Percentiles rank a stretch among this genome's conserved stretches.
phyloP scores from a whole-genome alignment of 2,888 invertebrate species.

The Temnothorax rugatulus region DNA sequence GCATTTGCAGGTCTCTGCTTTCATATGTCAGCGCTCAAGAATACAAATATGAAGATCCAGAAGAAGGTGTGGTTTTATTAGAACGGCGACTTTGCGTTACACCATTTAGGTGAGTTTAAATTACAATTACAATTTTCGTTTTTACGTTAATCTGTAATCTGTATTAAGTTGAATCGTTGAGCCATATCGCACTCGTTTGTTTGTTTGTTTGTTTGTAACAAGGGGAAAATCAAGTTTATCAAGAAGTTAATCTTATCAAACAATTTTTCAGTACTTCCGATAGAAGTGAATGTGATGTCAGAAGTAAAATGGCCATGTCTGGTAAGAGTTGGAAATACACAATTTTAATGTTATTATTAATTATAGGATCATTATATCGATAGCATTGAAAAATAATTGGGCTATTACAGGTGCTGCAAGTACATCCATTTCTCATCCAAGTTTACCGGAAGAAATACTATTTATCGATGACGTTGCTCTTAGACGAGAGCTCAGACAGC shows the following conservation, averaged over 20 bases:
- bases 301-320: neutral
- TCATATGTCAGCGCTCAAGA: constrained; percentile 88
- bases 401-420: neutral
- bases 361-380: constrained; percentile 13
- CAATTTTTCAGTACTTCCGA: constrained; percentile 42
- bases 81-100: constrained; percentile 89
- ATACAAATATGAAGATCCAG: constrained; percentile 91
- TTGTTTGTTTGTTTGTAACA: neutral
- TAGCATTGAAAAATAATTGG: constrained; percentile 2
- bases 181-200: neutral
- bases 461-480: constrained; percentile 89
- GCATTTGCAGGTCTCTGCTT: constrained; percentile 20
- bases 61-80: constrained; percentile 90
- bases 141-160: constrained; percentile 11
- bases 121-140: constrained; percentile 8
- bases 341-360: constrained; percentile 4
- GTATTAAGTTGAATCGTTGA: neutral
- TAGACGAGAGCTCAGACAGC: constrained; percentile 88
- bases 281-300: constrained; percentile 15
- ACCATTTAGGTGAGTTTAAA: constrained; percentile 87
- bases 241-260: constrained; percentile 33
- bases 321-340: constrained; percentile 8
- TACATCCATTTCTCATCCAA: constrained; percentile 49
- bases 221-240: neutral
- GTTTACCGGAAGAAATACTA: constrained; percentile 67